Evolutionary conservation across 2,888 invertebrate species (phyloP), one percentile per base, ranked within the genome.

Genomic region (Dexiosoma caninum): DNA sequence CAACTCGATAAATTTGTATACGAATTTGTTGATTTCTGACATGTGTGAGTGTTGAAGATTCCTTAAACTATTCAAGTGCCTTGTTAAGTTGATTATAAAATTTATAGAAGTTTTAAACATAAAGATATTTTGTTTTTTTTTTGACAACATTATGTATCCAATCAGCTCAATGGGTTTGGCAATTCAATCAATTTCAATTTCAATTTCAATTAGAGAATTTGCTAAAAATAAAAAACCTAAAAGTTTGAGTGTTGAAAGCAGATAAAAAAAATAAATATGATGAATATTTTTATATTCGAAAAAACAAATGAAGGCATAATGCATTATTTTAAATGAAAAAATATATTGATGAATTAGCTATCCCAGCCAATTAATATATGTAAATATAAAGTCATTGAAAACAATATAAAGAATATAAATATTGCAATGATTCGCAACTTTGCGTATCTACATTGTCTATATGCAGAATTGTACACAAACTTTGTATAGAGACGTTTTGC

Each of bases 41-140:
- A 10, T 32, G 44, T 23, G 6, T 40, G 42, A 37, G 46, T 55
- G 35, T 72, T 53, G 46, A 42, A 40, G 40, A 44, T 35, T 27
- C n/a, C n/a, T 40, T 66, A 21, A 16, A 66, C 27, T 46, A n/a
- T 42, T 53, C 23, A 81, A 81, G 72, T 81, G 49, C 44, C 81
- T 81, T 81, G 81, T 81, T 81, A 74, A 53, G 69, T 81, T 77
- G 72, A 81, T 77, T 81, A 81, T 51, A 53, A 14, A 77, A 81
- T 69, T 72, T 72, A 77, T 71, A 64, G 64, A 57, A 64, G 49
- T 66, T 71, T 70, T 64, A 57, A 44, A 64, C 66, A 49, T 66
- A 57, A 74, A 57, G 37, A 30, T 46, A n/a, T 59, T 27, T 71
- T 37, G n/a, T n/a, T 55, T 35, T 71, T 42, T 71, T 60, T 72